Evolutionary conservation across 2,888 invertebrate genomes (phyloP).

Genomic region (Ormyrus nitidulus): DNA sequence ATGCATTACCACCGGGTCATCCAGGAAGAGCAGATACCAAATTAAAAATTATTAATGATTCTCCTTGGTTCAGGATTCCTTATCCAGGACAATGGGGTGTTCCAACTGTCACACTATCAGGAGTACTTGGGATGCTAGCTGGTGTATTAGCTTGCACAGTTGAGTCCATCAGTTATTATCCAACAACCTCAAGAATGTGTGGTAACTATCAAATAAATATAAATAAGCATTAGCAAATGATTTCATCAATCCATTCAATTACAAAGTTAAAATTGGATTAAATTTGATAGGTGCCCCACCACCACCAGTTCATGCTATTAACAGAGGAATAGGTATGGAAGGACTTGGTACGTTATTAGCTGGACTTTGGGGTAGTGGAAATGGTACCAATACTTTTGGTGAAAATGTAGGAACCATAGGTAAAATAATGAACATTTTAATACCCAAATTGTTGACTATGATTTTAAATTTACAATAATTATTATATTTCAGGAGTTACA

Average conservation of each 20-base stretch:
- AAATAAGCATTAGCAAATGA: constrained; percentile 58
- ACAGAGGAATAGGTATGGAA: constrained; percentile 90
- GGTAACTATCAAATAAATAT: constrained; percentile 73
- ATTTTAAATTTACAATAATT: constrained; percentile 5
- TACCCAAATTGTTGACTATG: not conserved
- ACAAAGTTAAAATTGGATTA: not conserved
- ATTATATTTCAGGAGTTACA: constrained; percentile 66
- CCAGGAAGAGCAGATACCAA: constrained; percentile 86
- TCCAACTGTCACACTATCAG: constrained; percentile 84
- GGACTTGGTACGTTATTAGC: constrained; percentile 90
- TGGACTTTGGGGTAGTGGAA: constrained; percentile 90
- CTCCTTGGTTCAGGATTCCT: constrained; percentile 88
- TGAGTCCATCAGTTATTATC: constrained; percentile 92
- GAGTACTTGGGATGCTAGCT: constrained; percentile 86
- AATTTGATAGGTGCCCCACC: constrained; percentile 82
- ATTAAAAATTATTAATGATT: constrained; percentile 82
- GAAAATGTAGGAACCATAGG: constrained; percentile 94
- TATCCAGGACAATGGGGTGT: constrained; percentile 90
- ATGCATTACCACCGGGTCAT: constrained; percentile 81
- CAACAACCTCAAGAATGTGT: constrained; percentile 91
- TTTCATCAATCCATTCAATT: constrained; percentile 21
- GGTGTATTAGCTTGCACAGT: constrained; percentile 88
- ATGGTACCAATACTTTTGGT: constrained; percentile 92
- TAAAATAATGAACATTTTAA: constrained; percentile 30
- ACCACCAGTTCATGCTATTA: constrained; percentile 91